Percentiles rank a stretch among this genome's conserved stretches.
phyloP scores from a whole-genome alignment of 2,797 vertebrate genomes.

The Tapera naevia region DNA sequence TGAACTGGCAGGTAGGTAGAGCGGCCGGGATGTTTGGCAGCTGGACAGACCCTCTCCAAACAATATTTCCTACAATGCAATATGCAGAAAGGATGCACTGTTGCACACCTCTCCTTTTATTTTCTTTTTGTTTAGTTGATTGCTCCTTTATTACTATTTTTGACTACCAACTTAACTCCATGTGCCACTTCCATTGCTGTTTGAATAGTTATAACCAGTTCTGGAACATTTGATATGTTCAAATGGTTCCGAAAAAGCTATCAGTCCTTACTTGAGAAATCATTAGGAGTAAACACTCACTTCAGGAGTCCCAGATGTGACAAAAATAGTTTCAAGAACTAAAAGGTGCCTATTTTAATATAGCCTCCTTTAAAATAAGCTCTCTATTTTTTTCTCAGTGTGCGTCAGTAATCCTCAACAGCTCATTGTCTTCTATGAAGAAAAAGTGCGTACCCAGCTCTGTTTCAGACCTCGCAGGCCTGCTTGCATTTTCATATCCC shows the following conservation, averaged over 20 bases:
- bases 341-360: slow-evolving; percentile 11
- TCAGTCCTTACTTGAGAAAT: background rate
- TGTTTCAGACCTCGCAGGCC: background rate
- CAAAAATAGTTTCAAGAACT: slow-evolving; percentile 31
- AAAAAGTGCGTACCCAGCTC: background rate
- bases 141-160: background rate
- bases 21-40: accelerated
- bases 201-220: background rate
- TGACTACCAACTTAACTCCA: background rate
- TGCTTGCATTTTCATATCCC: background rate
- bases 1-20: background rate
- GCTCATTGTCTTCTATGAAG: background rate
- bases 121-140: background rate
- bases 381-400: background rate
- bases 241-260: background rate
- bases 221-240: background rate
- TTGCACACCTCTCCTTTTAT: background rate
- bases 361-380: background rate
- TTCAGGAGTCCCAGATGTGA: slow-evolving; percentile 3
- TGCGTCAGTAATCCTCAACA: background rate
- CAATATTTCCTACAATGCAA: background rate
- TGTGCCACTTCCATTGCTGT: background rate
- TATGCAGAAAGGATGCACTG: background rate
- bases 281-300: background rate
- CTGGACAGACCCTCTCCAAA: background rate